Base-by-base conservation (phyloP, 2,888 invertebrate genomes). In the Ophioninae sp. region DNA sequence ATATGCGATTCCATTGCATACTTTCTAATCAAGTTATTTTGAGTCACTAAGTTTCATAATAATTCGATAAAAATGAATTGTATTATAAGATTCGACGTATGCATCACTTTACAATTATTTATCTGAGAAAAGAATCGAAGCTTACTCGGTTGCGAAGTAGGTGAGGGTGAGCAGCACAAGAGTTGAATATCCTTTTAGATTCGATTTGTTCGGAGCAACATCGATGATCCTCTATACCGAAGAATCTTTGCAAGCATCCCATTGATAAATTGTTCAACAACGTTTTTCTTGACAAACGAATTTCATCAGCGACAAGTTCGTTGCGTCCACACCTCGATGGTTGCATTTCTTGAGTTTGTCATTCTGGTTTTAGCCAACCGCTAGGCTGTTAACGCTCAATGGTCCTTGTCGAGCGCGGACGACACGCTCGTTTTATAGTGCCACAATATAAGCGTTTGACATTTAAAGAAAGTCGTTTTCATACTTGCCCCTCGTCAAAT, bases 241-340 rank as follows among this genome's bases (percentile, higher is more conserved):
- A 7, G 20, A 72, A 64, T n/a, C 63, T 59, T 22, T 1, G 41
- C 17, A 39, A 17, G 23, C 51, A 30, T 68, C 30, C 68, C 68
- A 56, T 63, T 51, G 44, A 37, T 22, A 13, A 7, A 71, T 71
- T 56, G 6, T 64, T 71, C 69, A 22, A 8, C 30, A 51, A 72
- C 56, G 64, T 79, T 64, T 71, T 58, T 72, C 64, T 79, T 39
- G 41, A 79, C 68, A 61, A 71, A 72, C 58, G 64, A 72, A 56
- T 72, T 72, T 63, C 51, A 58, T 58, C 37, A 59, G 44, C 56
- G 37, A 17, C 63, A 51, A 13, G 20, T 20, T 20, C 22, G 39
- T 41, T 79, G 13, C 13, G 20, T 37, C 23, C 37, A 23, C 39
- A 44, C 44, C 20, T 68, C 44, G 13, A 20, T 71, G 23, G 10